These are phyloP conservation scores for Melanotaenia pygmaea DNA, from an alignment of 2,797 vertebrate genomes.

Conservation along the genomic window DNA sequence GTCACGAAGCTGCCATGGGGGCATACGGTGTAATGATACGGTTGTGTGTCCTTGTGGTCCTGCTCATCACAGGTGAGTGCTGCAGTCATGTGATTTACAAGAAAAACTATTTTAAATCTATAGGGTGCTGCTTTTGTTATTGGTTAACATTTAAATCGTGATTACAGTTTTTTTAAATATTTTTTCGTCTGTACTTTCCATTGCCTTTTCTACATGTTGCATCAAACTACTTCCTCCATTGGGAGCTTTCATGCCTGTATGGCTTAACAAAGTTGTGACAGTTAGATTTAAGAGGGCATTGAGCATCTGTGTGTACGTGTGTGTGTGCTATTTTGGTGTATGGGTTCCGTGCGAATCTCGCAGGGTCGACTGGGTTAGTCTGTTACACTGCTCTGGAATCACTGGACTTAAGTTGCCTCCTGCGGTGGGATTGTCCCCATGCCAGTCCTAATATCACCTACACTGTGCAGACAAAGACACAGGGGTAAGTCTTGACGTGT, in stretches of 20 bases:
- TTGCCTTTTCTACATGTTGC: neutral
- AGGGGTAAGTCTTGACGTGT: slow-evolving; percentile 64
- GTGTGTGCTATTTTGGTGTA: slow-evolving; percentile 62
- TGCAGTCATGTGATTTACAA: neutral
- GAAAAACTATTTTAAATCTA: neutral
- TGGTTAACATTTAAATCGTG: neutral
- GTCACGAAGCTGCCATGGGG: slow-evolving; percentile 39
- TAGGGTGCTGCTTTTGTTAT: neutral
- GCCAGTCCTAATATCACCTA: slow-evolving; percentile 73
- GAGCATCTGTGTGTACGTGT: slow-evolving; percentile 18
- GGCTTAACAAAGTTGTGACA: slow-evolving; percentile 58
- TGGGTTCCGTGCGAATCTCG: slow-evolving; percentile 50
- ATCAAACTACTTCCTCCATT: neutral
- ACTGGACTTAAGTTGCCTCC: slow-evolving; percentile 76
- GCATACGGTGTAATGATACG: neutral
- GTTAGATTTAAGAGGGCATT: slow-evolving; percentile 46
- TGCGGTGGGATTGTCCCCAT: slow-evolving; percentile 79
- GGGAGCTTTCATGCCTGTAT: neutral
- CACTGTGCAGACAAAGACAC: slow-evolving; percentile 77
- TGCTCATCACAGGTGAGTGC: slow-evolving; percentile 61
- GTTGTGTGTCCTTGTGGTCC: slow-evolving; percentile 11
- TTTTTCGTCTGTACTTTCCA: neutral
- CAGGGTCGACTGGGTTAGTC: slow-evolving; percentile 65
- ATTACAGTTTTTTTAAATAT: too few species aligned
- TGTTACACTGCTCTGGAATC: slow-evolving; percentile 71